Conservation (phyloP, 2,797 vertebrate species). For the Coracias cyanogaster region DNA sequence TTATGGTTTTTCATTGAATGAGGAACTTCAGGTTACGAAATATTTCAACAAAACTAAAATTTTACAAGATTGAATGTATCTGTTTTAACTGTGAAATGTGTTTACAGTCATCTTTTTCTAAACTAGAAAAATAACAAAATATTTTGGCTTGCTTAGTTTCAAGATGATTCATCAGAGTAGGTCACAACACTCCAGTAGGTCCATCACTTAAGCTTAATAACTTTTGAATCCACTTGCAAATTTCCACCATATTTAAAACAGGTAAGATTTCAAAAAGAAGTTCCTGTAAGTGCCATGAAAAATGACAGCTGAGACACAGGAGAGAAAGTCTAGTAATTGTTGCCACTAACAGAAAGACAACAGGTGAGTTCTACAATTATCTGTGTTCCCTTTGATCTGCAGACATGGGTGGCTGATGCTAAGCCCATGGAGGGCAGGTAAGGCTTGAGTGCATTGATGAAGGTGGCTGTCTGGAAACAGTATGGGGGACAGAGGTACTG, state of each 20-base stretch:
- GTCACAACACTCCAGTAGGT: neutral
- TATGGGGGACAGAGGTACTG: neutral
- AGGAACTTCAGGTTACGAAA: neutral
- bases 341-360: neutral
- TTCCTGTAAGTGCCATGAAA: neutral
- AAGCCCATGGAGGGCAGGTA: accelerated
- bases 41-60: neutral
- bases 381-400: neutral
- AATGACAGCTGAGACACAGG: neutral
- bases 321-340: neutral
- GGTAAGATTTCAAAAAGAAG: neutral
- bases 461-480: neutral
- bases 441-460: neutral
- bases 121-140: neutral
- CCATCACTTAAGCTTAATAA: neutral
- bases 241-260: neutral
- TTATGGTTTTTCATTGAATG: neutral
- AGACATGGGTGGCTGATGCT: neutral
- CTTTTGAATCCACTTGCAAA: neutral
- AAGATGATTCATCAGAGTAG: neutral
- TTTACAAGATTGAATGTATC: neutral
- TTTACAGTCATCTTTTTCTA: neutral
- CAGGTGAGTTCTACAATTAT: neutral
- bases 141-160: neutral
- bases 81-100: neutral